Evolutionary conservation across 2,113 vertebrate species (phyloP).

Genomic region (Anser brachyrhynchus): DNA sequence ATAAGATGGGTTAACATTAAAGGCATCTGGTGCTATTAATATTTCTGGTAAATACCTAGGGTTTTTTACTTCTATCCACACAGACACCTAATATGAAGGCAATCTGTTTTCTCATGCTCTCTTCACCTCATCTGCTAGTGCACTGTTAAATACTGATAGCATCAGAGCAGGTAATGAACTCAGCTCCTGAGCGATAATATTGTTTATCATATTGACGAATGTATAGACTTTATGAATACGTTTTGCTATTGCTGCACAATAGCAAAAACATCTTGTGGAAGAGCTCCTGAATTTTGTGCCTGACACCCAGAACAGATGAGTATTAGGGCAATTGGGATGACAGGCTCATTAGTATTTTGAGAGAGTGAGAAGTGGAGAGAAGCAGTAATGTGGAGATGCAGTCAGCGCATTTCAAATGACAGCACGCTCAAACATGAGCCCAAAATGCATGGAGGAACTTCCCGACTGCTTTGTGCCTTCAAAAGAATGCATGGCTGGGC

Average conservation of each 20-base stretch:
- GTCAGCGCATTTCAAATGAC: background rate
- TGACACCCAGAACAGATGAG: background rate
- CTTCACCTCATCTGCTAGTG: constrained; percentile 13
- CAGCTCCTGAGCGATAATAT: background rate
- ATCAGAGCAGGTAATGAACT: constrained; percentile 41
- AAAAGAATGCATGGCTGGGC: rapidly evolving
- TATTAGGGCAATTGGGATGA: background rate
- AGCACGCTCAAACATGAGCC: background rate
- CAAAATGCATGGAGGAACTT: background rate
- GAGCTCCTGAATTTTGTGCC: background rate
- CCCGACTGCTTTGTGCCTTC: rapidly evolving
- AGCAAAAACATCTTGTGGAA: background rate
- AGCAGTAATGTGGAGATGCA: background rate
- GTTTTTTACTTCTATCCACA: background rate
- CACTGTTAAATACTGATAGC: constrained; percentile 18
- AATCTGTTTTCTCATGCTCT: constrained; percentile 32
- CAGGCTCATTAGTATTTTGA: background rate
- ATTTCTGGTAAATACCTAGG: constrained; percentile 42
- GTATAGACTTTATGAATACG: background rate
- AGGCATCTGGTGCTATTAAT: constrained; percentile 42
- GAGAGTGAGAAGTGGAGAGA: background rate
- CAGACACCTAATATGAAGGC: background rate
- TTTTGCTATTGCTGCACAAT: background rate
- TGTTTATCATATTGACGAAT: constrained; percentile 41
- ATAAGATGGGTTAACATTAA: constrained; percentile 36